These are phyloP conservation scores for Syngnathus scovelli DNA, from an alignment of 2,113 vertebrate genomes.

Conservation along the genomic window DNA sequence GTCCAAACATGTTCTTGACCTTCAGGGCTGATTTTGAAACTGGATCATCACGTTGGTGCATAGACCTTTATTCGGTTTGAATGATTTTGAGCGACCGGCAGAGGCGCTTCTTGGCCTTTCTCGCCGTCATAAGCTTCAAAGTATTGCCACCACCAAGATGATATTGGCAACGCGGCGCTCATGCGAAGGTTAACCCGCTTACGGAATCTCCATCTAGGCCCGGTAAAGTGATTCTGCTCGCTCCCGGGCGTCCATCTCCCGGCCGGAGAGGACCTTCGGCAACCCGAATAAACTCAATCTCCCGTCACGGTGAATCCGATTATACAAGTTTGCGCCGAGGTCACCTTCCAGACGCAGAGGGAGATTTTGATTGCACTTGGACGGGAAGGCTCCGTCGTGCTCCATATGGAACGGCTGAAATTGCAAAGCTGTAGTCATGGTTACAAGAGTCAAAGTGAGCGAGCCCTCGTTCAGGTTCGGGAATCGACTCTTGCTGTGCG, in stretches of 20 bases:
- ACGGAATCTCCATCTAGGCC: not conserved
- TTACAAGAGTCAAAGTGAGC: not conserved
- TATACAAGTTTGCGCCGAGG: not conserved
- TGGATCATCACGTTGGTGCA: no score
- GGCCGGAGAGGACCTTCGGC: not conserved
- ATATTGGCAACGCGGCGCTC: not conserved
- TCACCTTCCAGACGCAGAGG: constrained; percentile 5
- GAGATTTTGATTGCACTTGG: not conserved
- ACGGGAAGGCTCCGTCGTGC: not conserved
- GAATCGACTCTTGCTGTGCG: not conserved
- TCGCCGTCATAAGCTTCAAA: not conserved
- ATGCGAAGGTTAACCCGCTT: not conserved
- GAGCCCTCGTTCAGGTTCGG: not conserved
- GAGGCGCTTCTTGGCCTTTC: not conserved
- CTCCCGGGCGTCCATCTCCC: not conserved
- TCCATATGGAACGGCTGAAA: not conserved
- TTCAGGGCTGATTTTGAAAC: no score
- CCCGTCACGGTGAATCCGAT: not conserved
- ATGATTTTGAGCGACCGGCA: no score
- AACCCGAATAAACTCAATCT: not conserved
- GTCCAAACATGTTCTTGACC: no score
- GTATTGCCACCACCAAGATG: not conserved
- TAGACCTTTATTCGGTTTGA: not conserved
- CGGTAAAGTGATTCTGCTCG: constrained; percentile 1
- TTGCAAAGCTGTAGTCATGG: not conserved